Base-by-base conservation (phyloP, 2,797 vertebrate species). In the Austrolebias charrua region DNA sequence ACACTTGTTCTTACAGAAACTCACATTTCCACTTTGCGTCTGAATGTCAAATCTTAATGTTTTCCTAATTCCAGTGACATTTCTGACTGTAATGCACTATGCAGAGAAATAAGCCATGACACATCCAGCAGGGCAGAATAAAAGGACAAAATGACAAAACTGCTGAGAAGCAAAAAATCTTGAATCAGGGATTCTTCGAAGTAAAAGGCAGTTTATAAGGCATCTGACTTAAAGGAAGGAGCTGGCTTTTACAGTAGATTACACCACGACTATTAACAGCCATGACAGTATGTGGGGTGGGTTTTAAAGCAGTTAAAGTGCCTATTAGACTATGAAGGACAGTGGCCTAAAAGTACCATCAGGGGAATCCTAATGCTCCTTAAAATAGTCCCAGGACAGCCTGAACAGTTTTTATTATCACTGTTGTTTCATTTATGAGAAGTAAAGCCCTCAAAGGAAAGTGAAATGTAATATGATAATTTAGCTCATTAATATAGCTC, bases 281-380 rank as follows among this genome's bases (percentile, higher is more conserved):
- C 84, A 68, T 75, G 84, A 67, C 79, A 75, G 76, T 67, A 71
- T 87, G 75, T 75, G 74, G 57, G 78, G 66, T 73, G 55, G 75
- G 42, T 85, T 74, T 88, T 73, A 78, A 82, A 78, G 77, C 77
- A 81, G 86, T 86, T 80, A 81, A 88, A 84, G 73, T 84, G 74
- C 77, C 73, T 82, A 75, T 86, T 88, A 84, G 78, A 78, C 75
- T 77, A 87, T 89, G 86, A 88, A 88, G 83, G 86, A 87, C 87
- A 77, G 70, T 33, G 46, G 50, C 78, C 79, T 71, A 50, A 78
- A 73, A 82, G 80, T 76, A 63, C 70, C 73, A 60, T 72, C 78
- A 63, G 50, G 85, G 75, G 80, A 88, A 84, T 86, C 76, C 69
- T 87, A 83, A 89, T 83, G 68, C 56, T 69, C 59, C 73, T 69